These are phyloP conservation scores for Hyperoodon ampullatus DNA, from an alignment of 2,113 vertebrate genomes.

Conservation along the genomic window DNA sequence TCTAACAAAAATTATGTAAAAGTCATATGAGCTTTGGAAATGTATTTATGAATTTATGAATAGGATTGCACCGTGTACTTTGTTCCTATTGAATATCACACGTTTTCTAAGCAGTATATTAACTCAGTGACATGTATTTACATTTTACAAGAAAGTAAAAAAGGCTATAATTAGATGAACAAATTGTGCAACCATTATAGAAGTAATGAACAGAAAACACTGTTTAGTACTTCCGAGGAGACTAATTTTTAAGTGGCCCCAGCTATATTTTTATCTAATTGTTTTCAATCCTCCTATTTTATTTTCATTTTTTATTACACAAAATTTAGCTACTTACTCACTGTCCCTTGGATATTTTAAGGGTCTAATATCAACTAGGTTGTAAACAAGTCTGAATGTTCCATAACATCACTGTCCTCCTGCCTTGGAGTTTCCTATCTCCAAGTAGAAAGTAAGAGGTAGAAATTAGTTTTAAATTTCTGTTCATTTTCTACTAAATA, in stretches of 20 bases:
- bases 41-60: not conserved
- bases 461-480: not conserved
- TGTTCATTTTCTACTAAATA: conserved; percentile 9
- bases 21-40: not conserved
- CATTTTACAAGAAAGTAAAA: not conserved
- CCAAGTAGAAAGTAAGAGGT: not conserved
- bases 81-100: not conserved
- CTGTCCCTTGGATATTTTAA: conserved; percentile 75
- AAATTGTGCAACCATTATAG: not conserved
- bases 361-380: conserved; percentile 72
- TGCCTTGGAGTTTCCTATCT: not conserved
- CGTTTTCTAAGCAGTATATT: not conserved
- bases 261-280: conserved; percentile 67
- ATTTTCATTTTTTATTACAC: conserved; percentile 75
- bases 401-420: not conserved
- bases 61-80: not conserved
- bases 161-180: not conserved
- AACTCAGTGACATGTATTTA: not conserved
- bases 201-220: not conserved
- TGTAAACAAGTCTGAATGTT: conserved; percentile 70
- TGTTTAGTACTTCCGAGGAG: not conserved
- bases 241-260: conserved; percentile 46
- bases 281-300: conserved; percentile 67
- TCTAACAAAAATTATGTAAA: not conserved
- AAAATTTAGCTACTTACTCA: conserved; percentile 62